Evolutionary conservation across 2,888 invertebrate genomes (phyloP).

Genomic region (Papilio protenor): DNA sequence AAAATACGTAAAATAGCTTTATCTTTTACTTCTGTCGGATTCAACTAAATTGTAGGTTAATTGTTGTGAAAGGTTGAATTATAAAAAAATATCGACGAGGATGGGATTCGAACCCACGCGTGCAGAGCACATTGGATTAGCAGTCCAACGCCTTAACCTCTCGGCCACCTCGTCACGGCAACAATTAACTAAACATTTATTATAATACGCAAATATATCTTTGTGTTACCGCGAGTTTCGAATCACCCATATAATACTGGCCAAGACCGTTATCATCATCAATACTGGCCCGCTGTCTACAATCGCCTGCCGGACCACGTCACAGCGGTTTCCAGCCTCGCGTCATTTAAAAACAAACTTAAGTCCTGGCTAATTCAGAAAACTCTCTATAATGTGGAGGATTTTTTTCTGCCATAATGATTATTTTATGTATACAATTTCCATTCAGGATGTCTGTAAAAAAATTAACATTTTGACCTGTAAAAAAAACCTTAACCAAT

Average conservation of each 20-base stretch:
- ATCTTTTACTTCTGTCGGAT: background rate
- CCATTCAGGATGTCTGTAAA: too few species aligned
- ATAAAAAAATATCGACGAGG: conserved; percentile 85
- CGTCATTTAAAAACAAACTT: too few species aligned
- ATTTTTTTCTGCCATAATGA: too few species aligned
- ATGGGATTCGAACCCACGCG: conserved; percentile 94
- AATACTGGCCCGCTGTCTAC: too few species aligned
- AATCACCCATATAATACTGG: background rate
- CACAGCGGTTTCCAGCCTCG: too few species aligned
- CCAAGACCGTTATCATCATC: too few species aligned
- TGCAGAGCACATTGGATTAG: conserved; percentile 94
- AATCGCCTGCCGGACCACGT: too few species aligned
- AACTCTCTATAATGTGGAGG: too few species aligned
- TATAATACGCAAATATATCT: background rate
- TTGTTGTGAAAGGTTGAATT: background rate
- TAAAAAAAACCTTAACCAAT: too few species aligned
- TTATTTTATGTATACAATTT: too few species aligned
- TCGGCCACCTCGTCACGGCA: conserved; percentile 90
- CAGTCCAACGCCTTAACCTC: conserved; percentile 94
- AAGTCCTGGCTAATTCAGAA: too few species aligned
- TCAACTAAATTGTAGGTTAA: background rate
- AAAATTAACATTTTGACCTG: too few species aligned
- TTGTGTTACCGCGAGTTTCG: background rate
- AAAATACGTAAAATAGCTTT: background rate
- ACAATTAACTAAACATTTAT: background rate